Evolutionary conservation across 2,797 vertebrate species (phyloP).

Genomic region (Crypturellus tataupa): DNA sequence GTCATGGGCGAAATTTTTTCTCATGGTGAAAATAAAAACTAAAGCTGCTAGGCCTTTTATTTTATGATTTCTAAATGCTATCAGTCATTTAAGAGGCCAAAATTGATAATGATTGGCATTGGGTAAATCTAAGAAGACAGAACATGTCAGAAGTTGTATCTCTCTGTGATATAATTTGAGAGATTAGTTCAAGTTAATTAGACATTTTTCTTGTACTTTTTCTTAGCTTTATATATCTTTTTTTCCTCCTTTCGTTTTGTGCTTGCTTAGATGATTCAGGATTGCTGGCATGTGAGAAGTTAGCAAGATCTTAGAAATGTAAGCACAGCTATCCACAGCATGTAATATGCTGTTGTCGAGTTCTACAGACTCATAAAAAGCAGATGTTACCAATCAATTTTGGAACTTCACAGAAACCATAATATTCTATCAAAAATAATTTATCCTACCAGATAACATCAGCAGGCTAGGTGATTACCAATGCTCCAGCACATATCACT

Average conservation of each 20-base stretch:
- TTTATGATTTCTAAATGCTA: neutral
- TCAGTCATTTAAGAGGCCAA: neutral
- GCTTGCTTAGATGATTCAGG: neutral
- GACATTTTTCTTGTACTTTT: neutral
- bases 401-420: neutral
- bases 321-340: neutral
- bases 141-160: neutral
- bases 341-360: neutral
- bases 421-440: neutral
- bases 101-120: neutral
- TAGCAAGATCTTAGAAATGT: neutral
- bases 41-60: neutral
- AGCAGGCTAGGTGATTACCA: neutral
- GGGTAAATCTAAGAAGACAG: neutral
- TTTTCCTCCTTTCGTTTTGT: neutral
- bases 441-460: neutral
- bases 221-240: neutral
- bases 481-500: neutral
- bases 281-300: neutral
- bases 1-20: neutral
- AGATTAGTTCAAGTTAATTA: neutral
- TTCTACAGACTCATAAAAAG: neutral
- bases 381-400: neutral
- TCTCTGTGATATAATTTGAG: neutral
- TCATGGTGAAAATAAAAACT: neutral